Percentiles rank a stretch among this genome's conserved stretches.
Conservation (phyloP, 2,797 vertebrate species). For the Pygocentrus nattereri region DNA sequence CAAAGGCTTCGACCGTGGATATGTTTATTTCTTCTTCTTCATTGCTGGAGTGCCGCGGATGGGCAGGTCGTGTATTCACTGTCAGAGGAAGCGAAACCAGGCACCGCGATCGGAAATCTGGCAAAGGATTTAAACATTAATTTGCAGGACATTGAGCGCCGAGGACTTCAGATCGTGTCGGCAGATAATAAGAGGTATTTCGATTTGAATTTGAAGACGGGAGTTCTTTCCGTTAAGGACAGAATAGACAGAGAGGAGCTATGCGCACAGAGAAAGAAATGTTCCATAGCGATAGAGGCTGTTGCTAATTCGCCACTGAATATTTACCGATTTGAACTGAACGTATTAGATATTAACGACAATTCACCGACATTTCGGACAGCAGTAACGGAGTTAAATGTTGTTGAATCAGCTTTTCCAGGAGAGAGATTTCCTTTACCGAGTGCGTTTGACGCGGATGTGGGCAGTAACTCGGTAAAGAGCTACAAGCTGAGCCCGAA, state of each 20-base stretch:
- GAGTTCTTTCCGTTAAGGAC: slow-evolving; percentile 71
- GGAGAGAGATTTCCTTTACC: slow-evolving; percentile 85
- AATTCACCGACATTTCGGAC: slow-evolving; percentile 67
- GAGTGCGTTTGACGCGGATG: slow-evolving; percentile 86
- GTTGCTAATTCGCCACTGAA: slow-evolving; percentile 69
- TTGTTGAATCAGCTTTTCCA: slow-evolving; percentile 62
- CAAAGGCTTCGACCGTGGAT: background rate
- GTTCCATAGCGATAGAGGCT: slow-evolving; percentile 73
- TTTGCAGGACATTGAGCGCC: slow-evolving; percentile 58
- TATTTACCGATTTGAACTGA: slow-evolving; percentile 71
- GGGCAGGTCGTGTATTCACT: slow-evolving; percentile 83
- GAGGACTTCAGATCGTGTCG: slow-evolving; percentile 63
- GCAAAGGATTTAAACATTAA: slow-evolving; percentile 66
- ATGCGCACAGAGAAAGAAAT: slow-evolving; percentile 70
- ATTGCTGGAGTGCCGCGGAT: slow-evolving; percentile 63
- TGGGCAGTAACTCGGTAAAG: slow-evolving; percentile 85
- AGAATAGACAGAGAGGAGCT: slow-evolving; percentile 79
- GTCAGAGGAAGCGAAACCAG: slow-evolving; percentile 66
- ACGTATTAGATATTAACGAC: slow-evolving; percentile 73
- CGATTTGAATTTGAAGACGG: slow-evolving; percentile 71
- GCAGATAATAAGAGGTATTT: slow-evolving; percentile 69
- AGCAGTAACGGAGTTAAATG: slow-evolving; percentile 46
- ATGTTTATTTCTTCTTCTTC: slow-evolving; percentile 26
- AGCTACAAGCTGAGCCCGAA: slow-evolving; percentile 86
- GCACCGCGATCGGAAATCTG: slow-evolving; percentile 65